Percentiles rank a stretch among this genome's conserved stretches.
Evolutionary conservation across 1,140 invertebrate species (phyloP).

Genomic region (Diploscapter pachys): DNA sequence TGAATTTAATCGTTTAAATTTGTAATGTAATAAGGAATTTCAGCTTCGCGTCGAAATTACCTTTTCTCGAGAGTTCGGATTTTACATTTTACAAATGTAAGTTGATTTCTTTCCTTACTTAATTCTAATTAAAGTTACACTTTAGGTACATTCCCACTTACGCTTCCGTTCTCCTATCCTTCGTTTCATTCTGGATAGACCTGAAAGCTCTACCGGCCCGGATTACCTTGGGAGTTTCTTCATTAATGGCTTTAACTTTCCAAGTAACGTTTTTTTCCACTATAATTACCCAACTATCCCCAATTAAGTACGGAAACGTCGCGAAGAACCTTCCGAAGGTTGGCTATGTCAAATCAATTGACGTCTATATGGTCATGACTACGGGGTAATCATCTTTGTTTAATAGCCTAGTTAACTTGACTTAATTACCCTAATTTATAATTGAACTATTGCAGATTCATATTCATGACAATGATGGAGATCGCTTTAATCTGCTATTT

Average conservation of each 20-base stretch:
- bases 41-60: slow-evolving; percentile 61
- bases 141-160: slow-evolving; percentile 61
- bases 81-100: slow-evolving; percentile 62
- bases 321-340: slow-evolving; percentile 52
- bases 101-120: too few relatives aligned
- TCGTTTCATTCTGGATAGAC: slow-evolving; percentile 65
- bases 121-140: too few relatives aligned
- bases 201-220: slow-evolving; percentile 62
- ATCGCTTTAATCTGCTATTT: slow-evolving; percentile 43
- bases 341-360: slow-evolving; percentile 48
- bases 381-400: slow-evolving; percentile 26
- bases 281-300: background rate
- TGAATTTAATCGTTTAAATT: too few relatives aligned
- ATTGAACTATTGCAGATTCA: slow-evolving; percentile 31
- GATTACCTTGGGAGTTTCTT: slow-evolving; percentile 61
- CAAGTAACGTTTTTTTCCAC: slow-evolving; percentile 32
- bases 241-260: slow-evolving; percentile 47
- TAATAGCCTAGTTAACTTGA: background rate
- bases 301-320: slow-evolving; percentile 57
- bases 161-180: slow-evolving; percentile 62
- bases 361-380: slow-evolving; percentile 45
- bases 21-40: background rate
- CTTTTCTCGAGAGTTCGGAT: slow-evolving; percentile 61
- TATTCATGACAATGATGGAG: slow-evolving; percentile 44
- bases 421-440: background rate